Evolutionary conservation across 2,113 vertebrate genomes (phyloP), one percentile per base, ranked within the genome.

Genomic region (Nasalis larvatus): DNA sequence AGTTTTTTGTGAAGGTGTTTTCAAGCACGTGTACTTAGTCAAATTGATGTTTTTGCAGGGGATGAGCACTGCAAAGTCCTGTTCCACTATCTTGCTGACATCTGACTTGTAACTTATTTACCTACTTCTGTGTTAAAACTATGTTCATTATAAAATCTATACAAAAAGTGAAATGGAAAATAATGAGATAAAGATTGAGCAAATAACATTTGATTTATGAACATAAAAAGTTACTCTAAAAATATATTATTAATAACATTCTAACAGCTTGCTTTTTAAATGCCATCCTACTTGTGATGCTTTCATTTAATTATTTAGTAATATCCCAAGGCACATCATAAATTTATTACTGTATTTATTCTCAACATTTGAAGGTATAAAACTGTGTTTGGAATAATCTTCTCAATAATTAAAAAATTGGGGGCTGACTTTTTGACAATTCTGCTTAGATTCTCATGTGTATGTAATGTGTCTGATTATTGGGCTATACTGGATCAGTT

Each of bases 281-380:
- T 71, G 16, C 71, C 35, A 86, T 78, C 8, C 35, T 74, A 58
- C 58, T 52, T 87, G 56, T 35, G 23, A 47, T 40, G 18, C 5
- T 82, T 95, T 90, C 37, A 80, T 30, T 69, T 97, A 66, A 95
- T 92, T 84, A 80, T 90, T 93, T 71, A 92, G 42, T 56, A 84
- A 58, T 91, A 89, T 81, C 18, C 54, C 9, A 82, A 49, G 7
- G 13, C n/a, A 91, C 12, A 92, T 7, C 5, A 37, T 63, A 74
- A 2, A 76, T 92, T 69, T 93, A 74, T 45, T 84, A 7, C 16
- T 85, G 21, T 78, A 7, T 81, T 93, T 95, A 63, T 68, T 8
- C 14, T 90, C 54, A 86, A 78, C 11, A 83, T 14, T 30, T 87
- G 68, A 91, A 23, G 7, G 32, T 40, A 78, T 35, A 82, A 47